Evolutionary conservation across 1,140 invertebrate genomes (phyloP).

Genomic region (Aleiodes sp.): DNA sequence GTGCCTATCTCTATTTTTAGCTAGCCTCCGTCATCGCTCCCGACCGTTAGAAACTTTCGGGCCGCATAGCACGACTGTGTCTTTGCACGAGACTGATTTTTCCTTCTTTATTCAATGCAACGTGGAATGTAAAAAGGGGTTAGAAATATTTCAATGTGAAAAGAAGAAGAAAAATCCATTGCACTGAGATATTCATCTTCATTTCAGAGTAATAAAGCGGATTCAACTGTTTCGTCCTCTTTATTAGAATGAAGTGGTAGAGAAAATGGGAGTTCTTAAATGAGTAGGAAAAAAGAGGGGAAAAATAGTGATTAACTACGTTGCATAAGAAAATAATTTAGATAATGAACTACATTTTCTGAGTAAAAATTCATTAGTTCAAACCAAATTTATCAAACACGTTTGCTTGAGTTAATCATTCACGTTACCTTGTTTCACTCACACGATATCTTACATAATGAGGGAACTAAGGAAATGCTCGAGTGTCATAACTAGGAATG

Average conservation of each 20-base stretch:
- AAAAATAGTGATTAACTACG: too few relatives aligned
- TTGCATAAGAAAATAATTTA: too few relatives aligned
- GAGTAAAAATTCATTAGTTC: not conserved
- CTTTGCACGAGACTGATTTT: not conserved
- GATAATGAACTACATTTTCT: too few relatives aligned
- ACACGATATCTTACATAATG: slow-evolving; percentile 13
- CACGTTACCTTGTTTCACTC: not conserved
- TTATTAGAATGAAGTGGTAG: too few relatives aligned
- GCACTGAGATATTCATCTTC: not conserved
- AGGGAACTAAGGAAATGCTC: not conserved
- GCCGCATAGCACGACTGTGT: not conserved
- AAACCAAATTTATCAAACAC: not conserved
- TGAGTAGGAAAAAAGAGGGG: too few relatives aligned
- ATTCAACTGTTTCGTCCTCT: too few relatives aligned
- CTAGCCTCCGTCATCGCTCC: slow-evolving; percentile 15
- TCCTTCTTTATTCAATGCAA: not conserved
- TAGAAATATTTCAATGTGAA: not conserved
- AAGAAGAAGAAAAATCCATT: not conserved
- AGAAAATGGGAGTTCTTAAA: too few relatives aligned
- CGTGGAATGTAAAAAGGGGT: not conserved
- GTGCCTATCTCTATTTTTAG: slow-evolving; percentile 21
- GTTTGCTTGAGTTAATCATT: not conserved
- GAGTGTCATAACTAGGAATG: not conserved
- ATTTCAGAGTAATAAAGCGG: not conserved
- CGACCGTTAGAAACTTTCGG: slow-evolving; percentile 13